These are phyloP conservation scores for Coenonympha arcania DNA, from an alignment of 2,888 invertebrate genomes.

Conservation along the genomic window DNA sequence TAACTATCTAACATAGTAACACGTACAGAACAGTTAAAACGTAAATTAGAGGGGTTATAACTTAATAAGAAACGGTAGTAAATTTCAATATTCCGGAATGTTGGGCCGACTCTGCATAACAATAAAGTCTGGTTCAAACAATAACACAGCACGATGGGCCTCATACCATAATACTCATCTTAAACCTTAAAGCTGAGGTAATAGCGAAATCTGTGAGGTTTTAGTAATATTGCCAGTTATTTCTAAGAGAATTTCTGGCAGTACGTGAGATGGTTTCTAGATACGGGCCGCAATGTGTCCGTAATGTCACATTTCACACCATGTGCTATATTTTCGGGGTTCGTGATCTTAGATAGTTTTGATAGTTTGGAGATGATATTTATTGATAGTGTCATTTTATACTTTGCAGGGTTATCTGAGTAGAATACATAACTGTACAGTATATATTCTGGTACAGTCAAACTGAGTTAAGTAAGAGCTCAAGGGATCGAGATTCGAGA, in stretches of 20 bases:
- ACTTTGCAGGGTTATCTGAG: not conserved
- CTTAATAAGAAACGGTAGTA: constrained; percentile 25
- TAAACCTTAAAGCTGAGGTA: not conserved
- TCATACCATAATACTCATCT: not conserved
- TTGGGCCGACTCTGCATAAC: constrained; percentile 31
- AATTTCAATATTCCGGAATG: constrained; percentile 33
- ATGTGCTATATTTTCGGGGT: constrained; percentile 25
- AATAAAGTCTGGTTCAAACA: constrained; percentile 30
- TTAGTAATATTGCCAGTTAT: not conserved
- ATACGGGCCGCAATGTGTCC: constrained; percentile 22
- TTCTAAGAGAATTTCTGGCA: constrained; percentile 27
- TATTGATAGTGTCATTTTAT: constrained; percentile 9
- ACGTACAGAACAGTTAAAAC: constrained; percentile 8
- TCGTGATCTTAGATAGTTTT: constrained; percentile 22
- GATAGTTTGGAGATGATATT: constrained; percentile 22
- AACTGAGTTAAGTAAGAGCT: too few relatives aligned
- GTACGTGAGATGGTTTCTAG: constrained; percentile 31
- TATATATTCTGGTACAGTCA: not conserved
- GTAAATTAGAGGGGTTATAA: constrained; percentile 24
- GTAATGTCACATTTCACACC: constrained; percentile 28
- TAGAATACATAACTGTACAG: constrained; percentile 6
- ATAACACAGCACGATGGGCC: constrained; percentile 27
- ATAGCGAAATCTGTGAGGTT: not conserved
- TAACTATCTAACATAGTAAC: too few relatives aligned
- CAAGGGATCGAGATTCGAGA: too few relatives aligned